These are phyloP conservation scores for Plebejus melissa DNA, from an alignment of 2,888 invertebrate genomes.

Conservation along the genomic window DNA sequence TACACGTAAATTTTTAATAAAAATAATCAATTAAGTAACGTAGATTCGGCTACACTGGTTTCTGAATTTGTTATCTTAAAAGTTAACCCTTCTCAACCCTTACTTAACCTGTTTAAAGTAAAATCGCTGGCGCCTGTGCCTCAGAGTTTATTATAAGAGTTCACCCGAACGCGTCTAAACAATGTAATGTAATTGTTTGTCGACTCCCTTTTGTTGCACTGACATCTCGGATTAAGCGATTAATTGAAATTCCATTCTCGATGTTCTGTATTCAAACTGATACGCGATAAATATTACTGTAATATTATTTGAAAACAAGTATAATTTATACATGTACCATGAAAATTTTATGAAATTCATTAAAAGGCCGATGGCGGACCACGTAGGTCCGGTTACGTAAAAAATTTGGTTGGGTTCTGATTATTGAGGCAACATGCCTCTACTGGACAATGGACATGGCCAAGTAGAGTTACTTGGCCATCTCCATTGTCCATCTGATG, in stretches of 20 bases:
- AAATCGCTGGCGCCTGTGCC: constrained; percentile 40
- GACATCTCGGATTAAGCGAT: constrained; percentile 50
- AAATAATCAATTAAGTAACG: not conserved
- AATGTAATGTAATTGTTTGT: constrained; percentile 55
- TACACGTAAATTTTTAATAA: too few relatives aligned
- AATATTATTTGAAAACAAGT: not conserved
- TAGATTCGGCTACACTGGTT: not conserved
- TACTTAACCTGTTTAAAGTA: constrained; percentile 43
- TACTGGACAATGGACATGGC: too few relatives aligned
- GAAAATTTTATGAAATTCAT: not conserved
- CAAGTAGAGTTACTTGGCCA: too few relatives aligned
- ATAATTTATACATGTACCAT: not conserved
- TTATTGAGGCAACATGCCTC: too few relatives aligned
- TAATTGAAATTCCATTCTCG: constrained; percentile 43
- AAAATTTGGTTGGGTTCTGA: too few relatives aligned
- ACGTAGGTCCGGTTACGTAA: too few relatives aligned
- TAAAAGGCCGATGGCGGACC: too few relatives aligned
- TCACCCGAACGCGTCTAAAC: constrained; percentile 48
- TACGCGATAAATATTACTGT: not conserved
- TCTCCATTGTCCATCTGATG: too few relatives aligned
- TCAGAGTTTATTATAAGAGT: constrained; percentile 41
- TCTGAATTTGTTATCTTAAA: not conserved
- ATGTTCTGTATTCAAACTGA: constrained; percentile 35
- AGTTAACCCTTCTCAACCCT: not conserved
- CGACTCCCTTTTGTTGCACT: constrained; percentile 49